Conservation (phyloP, 2,113 vertebrate genomes). For the Amblyopsis rosae region DNA sequence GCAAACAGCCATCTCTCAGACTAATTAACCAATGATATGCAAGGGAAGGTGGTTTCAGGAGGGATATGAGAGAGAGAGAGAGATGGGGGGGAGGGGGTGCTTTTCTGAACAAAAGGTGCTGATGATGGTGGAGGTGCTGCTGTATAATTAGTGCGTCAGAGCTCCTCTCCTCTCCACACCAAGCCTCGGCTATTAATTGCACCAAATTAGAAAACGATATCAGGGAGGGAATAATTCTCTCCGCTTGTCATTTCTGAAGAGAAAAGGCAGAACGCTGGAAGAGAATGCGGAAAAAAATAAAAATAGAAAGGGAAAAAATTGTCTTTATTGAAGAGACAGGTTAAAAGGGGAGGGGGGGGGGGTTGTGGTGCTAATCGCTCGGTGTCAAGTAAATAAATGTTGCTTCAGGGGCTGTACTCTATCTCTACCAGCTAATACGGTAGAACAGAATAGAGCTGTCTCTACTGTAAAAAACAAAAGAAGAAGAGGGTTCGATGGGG, state of each 20-base stretch:
- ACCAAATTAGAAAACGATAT: constrained; percentile 99
- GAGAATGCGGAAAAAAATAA: constrained; percentile 82
- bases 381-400: constrained; percentile 91
- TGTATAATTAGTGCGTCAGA: constrained; percentile 98
- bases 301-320: constrained; percentile 84
- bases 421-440: constrained; percentile 68
- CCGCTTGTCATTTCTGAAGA: constrained; percentile 91
- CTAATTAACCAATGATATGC: constrained; percentile 99
- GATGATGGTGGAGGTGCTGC: constrained; percentile 97
- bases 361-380: constrained; percentile 82
- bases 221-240: constrained; percentile 96
- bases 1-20: constrained; percentile 98
- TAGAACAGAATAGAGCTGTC: constrained; percentile 59
- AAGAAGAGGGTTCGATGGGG: constrained; percentile 41
- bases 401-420: constrained; percentile 55
- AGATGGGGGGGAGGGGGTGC: constrained; percentile 71
- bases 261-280: constrained; percentile 48
- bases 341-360: constrained; percentile 84
- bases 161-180: constrained; percentile 91
- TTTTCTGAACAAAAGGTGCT: constrained; percentile 98
- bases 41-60: constrained; percentile 54
- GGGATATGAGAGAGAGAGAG: constrained; percentile 50
- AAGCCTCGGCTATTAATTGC: constrained; percentile 98
- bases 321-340: constrained; percentile 88
- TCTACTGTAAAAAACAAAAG: background rate